phyloP scores from a whole-genome alignment of 2,113 vertebrate species.

The Crocuta crocuta region DNA sequence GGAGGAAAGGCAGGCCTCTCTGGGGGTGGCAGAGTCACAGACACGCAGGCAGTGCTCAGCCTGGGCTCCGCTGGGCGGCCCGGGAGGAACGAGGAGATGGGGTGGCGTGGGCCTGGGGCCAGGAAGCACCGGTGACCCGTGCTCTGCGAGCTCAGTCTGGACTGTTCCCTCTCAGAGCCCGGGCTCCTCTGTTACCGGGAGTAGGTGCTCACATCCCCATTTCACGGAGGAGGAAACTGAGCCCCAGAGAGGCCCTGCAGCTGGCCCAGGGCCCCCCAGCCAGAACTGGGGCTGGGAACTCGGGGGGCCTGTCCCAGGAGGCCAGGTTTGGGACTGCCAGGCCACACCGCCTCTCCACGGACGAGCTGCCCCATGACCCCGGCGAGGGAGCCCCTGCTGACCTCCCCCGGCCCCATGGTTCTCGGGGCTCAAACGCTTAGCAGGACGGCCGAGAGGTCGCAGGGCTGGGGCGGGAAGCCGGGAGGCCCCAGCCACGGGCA shows the following conservation, averaged over 20 bases:
- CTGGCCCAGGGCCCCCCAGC: not conserved
- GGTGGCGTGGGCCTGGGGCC: not conserved
- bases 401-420: rapidly evolving
- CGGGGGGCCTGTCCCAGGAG: not conserved
- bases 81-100: rapidly evolving
- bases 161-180: not conserved
- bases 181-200: rapidly evolving
- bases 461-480: rapidly evolving
- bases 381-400: not conserved
- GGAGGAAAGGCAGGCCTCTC: not conserved
- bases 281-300: not conserved
- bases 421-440: rapidly evolving
- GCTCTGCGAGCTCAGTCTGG: not conserved
- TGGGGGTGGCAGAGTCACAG: not conserved
- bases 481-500: not conserved
- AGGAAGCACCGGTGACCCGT: rapidly evolving
- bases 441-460: not conserved
- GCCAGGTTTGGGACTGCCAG: not conserved
- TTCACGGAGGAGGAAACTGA: not conserved
- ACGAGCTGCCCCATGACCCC: rapidly evolving
- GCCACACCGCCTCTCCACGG: not conserved
- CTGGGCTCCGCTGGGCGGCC: not conserved
- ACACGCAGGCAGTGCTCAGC: not conserved
- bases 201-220: too few relatives aligned
- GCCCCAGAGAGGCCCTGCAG: not conserved